Conservation (phyloP, 2,113 vertebrate species). For the Bubo blakistoni region DNA sequence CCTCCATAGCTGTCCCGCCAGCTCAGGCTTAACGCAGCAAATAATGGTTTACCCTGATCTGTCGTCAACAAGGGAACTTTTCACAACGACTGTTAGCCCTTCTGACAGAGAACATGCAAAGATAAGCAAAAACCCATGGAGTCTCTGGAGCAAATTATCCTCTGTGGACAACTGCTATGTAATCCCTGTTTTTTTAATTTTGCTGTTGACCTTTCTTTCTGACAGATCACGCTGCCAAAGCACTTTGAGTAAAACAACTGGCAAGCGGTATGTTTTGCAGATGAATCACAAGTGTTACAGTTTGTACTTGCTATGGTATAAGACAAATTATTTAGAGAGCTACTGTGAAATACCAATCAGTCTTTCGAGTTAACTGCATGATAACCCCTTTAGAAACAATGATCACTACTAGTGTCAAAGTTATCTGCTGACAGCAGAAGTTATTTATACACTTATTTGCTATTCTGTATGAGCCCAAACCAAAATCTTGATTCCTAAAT, state of each 20-base stretch:
- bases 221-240: background rate
- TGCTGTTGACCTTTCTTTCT: slow-evolving; percentile 42
- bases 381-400: slow-evolving; percentile 19
- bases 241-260: slow-evolving; percentile 39
- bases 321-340: slow-evolving; percentile 30
- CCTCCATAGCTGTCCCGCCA: background rate
- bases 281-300: slow-evolving; percentile 34
- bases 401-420: background rate
- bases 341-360: slow-evolving; percentile 35
- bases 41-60: background rate
- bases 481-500: background rate
- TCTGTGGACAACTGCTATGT: background rate
- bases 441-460: slow-evolving; percentile 30
- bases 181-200: slow-evolving; percentile 1
- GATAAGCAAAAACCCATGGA: background rate
- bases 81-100: background rate
- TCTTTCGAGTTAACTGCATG: slow-evolving; percentile 29
- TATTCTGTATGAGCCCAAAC: background rate
- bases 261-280: background rate
- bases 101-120: background rate
- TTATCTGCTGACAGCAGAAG: slow-evolving; percentile 18
- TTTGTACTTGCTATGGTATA: slow-evolving; percentile 1
- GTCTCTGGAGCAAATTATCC: background rate
- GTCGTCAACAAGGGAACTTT: background rate
- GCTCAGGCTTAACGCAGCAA: background rate